phyloP scores from a whole-genome alignment of 2,113 vertebrate genomes.

The Labeo catla region DNA sequence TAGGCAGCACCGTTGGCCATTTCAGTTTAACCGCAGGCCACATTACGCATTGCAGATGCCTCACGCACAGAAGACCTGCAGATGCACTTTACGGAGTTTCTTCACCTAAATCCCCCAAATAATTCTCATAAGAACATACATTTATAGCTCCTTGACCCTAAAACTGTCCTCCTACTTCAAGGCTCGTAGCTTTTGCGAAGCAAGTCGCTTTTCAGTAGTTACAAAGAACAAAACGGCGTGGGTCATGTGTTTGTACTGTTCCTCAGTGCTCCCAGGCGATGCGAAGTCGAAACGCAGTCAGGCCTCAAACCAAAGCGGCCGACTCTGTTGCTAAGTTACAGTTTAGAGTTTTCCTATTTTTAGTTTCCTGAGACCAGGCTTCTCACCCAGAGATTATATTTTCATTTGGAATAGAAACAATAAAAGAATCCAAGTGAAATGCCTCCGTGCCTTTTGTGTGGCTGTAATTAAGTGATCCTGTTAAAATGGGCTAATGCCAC shows the following conservation, averaged over 20 bases:
- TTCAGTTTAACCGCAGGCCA: slow-evolving; percentile 6
- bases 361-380: slow-evolving; percentile 73
- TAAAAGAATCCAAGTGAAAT: slow-evolving; percentile 66
- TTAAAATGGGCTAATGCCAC: slow-evolving; percentile 16
- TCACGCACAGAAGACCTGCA: neutral
- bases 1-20: neutral
- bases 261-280: slow-evolving; percentile 54
- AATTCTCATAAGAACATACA: slow-evolving; percentile 22
- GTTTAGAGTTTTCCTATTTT: slow-evolving; percentile 79
- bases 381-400: slow-evolving; percentile 74
- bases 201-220: slow-evolving; percentile 12
- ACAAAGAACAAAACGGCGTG: slow-evolving; percentile 36
- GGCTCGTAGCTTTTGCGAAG: neutral
- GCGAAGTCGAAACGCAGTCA: slow-evolving; percentile 66
- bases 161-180: slow-evolving; percentile 23
- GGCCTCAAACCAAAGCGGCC: slow-evolving; percentile 77
- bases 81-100: neutral
- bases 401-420: slow-evolving; percentile 76
- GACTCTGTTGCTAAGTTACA: slow-evolving; percentile 83
- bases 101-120: slow-evolving; percentile 15
- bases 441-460: slow-evolving; percentile 70
- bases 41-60: neutral
- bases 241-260: slow-evolving; percentile 55
- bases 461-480: slow-evolving; percentile 66
- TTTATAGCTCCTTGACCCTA: slow-evolving; percentile 14